These are phyloP conservation scores for Daphoenositta chrysoptera DNA, from an alignment of 2,113 vertebrate species.

Conservation along the genomic window DNA sequence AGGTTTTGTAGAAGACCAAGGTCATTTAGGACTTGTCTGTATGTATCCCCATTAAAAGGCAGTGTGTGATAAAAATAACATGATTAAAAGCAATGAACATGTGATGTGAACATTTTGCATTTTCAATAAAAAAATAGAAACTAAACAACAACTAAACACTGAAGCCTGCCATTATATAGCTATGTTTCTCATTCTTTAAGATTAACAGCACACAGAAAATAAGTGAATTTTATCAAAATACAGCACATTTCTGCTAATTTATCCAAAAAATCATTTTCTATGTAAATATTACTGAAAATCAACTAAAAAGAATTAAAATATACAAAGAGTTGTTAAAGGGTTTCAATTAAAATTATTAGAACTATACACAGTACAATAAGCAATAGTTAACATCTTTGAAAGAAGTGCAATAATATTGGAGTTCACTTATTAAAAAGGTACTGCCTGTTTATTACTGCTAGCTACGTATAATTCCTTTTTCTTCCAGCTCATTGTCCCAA, in stretches of 20 bases:
- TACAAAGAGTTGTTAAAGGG: conserved; percentile 83
- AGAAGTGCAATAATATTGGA: conserved; percentile 75
- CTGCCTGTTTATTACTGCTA: conserved; percentile 60
- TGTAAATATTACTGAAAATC: conserved; percentile 77
- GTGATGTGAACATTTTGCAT: conserved; percentile 29
- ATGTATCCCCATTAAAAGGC: conserved; percentile 62
- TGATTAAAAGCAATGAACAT: conserved; percentile 42
- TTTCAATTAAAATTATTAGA: conserved; percentile 79
- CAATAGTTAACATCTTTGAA: conserved; percentile 70
- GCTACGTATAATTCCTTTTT: conserved; percentile 13
- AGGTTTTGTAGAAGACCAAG: conserved; percentile 28
- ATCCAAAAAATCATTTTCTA: conserved; percentile 78
- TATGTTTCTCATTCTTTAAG: conserved; percentile 70
- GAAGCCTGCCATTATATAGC: conserved; percentile 69
- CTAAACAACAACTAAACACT: conserved; percentile 47
- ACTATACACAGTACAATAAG: conserved; percentile 75
- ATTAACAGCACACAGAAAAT: conserved; percentile 76
- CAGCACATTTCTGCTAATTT: conserved; percentile 76
- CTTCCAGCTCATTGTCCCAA: conserved; percentile 30
- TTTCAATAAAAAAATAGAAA: conserved; percentile 56
- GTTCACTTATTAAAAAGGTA: conserved; percentile 68
- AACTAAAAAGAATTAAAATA: conserved; percentile 78
- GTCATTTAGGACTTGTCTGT: conserved; percentile 40
- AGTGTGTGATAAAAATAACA: conserved; percentile 34
- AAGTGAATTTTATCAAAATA: conserved; percentile 82